Percentiles rank a stretch among this genome's conserved stretches.
phyloP scores from a whole-genome alignment of 2,113 vertebrate genomes.

The Mobula hypostoma region DNA sequence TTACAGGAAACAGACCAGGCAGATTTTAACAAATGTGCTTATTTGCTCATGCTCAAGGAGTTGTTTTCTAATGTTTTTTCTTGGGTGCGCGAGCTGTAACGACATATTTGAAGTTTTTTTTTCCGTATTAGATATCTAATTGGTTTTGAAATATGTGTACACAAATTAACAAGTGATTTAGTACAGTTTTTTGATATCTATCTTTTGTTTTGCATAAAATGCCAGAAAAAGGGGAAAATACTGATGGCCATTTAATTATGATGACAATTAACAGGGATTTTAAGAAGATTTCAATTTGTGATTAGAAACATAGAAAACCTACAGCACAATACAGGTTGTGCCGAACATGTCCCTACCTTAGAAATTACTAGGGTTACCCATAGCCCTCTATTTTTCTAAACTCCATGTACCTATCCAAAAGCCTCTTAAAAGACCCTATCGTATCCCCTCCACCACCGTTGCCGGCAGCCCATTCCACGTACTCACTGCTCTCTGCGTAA shows the following conservation, averaged over 20 bases:
- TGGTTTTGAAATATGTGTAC: background rate
- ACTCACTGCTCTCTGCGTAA: no score
- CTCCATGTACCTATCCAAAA: no score
- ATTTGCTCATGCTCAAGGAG: background rate
- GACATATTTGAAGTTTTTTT: background rate
- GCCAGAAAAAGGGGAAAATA: background rate
- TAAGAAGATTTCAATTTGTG: background rate
- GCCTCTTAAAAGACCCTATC: no score
- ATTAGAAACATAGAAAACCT: background rate
- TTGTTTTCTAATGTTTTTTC: background rate
- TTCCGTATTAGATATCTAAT: background rate
- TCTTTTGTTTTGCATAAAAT: no score
- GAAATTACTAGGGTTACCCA: no score
- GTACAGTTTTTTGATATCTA: background rate
- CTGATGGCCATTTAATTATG: background rate
- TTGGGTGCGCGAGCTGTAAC: background rate
- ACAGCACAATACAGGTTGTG: no score
- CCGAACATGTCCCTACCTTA: no score
- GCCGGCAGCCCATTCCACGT: no score
- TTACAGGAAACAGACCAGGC: background rate
- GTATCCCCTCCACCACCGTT: no score
- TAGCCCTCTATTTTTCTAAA: no score
- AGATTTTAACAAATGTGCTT: background rate
- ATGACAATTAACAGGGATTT: background rate
- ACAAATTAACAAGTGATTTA: background rate